Percentiles rank a stretch among this genome's conserved stretches.
Evolutionary conservation across 2,888 invertebrate species (phyloP).

Genomic region (Yponomeuta malinellus): DNA sequence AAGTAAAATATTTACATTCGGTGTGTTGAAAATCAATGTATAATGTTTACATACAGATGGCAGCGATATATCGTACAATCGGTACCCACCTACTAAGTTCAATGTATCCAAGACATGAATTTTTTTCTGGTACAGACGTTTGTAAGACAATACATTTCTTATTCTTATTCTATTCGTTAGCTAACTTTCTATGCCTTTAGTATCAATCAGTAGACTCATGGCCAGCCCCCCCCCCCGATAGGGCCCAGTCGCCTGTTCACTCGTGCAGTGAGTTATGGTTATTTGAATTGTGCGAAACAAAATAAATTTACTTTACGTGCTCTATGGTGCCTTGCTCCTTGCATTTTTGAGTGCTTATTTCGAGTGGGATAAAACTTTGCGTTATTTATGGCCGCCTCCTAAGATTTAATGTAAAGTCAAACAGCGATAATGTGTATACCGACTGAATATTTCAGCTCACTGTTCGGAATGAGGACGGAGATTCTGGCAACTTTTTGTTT

Average conservation of each 20-base stretch:
- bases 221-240: too few species aligned
- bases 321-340: conserved; percentile 73
- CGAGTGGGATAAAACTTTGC: conserved; percentile 72
- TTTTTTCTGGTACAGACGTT: too few species aligned
- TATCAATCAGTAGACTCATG: too few species aligned
- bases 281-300: conserved; percentile 76
- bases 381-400: conserved; percentile 70
- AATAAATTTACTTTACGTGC: conserved; percentile 76
- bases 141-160: too few species aligned
- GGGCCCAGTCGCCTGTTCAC: conserved; percentile 22
- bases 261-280: conserved; percentile 67
- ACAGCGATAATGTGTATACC: conserved; percentile 67
- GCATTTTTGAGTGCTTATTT: conserved; percentile 77
- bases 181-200: too few species aligned
- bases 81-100: too few species aligned
- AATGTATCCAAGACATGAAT: too few species aligned
- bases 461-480: conserved; percentile 21
- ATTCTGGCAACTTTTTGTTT: conserved; percentile 11
- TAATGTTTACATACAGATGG: too few species aligned
- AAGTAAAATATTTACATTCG: too few species aligned
- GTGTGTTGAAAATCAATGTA: too few species aligned
- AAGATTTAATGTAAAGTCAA: conserved; percentile 76
- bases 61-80: too few species aligned
- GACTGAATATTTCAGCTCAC: conserved; percentile 38
- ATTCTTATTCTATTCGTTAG: too few species aligned